Evolutionary conservation across 2,113 vertebrate genomes (phyloP).

Genomic region (Illadopsis cleaveri): DNA sequence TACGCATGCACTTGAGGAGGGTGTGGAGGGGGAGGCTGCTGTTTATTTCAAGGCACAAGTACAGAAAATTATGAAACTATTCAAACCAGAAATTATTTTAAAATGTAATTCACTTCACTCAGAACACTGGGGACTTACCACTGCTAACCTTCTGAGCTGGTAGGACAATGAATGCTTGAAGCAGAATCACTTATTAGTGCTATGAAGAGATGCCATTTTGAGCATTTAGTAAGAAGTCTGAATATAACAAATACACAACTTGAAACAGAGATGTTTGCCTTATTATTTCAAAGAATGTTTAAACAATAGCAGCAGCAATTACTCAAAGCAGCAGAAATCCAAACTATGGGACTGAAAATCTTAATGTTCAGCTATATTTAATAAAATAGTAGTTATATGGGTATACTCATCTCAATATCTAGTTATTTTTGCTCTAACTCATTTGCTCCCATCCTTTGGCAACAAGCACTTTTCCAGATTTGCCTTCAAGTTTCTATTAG

Average conservation of each 20-base stretch:
- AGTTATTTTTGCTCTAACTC: conserved; percentile 30
- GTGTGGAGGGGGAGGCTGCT: neutral
- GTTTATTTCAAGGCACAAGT: neutral
- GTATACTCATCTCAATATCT: neutral
- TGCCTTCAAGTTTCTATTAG: conserved; percentile 4
- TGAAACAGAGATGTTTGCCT: conserved; percentile 4
- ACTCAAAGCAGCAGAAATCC: neutral
- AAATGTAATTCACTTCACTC: neutral
- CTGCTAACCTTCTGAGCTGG: neutral
- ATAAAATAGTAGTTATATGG: neutral
- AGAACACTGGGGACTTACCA: neutral
- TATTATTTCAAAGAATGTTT: neutral
- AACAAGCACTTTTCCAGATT: conserved; percentile 3
- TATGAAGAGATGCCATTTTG: neutral
- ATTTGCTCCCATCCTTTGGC: conserved; percentile 25
- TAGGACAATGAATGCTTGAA: neutral
- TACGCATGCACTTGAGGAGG: neutral
- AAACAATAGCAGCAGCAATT: neutral
- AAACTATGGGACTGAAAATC: neutral
- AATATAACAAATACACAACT: neutral
- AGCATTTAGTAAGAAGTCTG: neutral
- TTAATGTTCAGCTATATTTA: neutral
- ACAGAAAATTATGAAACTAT: neutral
- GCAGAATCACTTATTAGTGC: neutral
- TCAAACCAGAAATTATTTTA: conserved; percentile 19